Evolutionary conservation across 2,888 invertebrate species (phyloP).

Genomic region (Leptinotarsa peninsularis): DNA sequence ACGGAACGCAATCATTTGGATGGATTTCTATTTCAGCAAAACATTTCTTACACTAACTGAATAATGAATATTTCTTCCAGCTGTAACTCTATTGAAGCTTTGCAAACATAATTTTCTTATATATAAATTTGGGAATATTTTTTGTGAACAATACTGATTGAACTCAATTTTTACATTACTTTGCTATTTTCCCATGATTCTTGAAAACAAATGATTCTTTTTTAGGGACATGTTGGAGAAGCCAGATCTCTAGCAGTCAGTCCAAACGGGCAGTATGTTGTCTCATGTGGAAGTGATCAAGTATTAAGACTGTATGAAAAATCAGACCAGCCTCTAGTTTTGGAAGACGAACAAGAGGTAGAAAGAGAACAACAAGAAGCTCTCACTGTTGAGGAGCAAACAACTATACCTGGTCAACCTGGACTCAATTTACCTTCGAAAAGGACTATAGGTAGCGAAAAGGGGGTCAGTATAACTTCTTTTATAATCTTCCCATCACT

Average conservation of each 20-base stretch:
- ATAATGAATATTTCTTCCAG: no score
- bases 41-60: no score
- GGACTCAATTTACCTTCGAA: slow-evolving; percentile 83
- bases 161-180: no score
- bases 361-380: slow-evolving; percentile 82
- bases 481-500: no score
- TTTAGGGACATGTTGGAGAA: slow-evolving; percentile 85
- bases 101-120: no score
- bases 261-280: slow-evolving; percentile 82
- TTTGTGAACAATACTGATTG: neutral
- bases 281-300: slow-evolving; percentile 88
- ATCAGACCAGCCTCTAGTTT: slow-evolving; percentile 89
- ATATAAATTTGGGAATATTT: no score
- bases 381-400: slow-evolving; percentile 80
- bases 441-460: slow-evolving; percentile 89
- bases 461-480: slow-evolving; percentile 74
- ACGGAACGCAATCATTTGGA: no score
- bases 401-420: slow-evolving; percentile 77
- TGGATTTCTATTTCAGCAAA: no score
- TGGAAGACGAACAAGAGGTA: slow-evolving; percentile 91
- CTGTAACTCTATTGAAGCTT: no score
- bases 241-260: slow-evolving; percentile 82
- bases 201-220: neutral
- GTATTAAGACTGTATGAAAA: slow-evolving; percentile 88
- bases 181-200: no score